Percentiles rank a stretch among this genome's conserved stretches.
Evolutionary conservation across 2,797 vertebrate species (phyloP).

Genomic region (Epinephelus malabaricus): DNA sequence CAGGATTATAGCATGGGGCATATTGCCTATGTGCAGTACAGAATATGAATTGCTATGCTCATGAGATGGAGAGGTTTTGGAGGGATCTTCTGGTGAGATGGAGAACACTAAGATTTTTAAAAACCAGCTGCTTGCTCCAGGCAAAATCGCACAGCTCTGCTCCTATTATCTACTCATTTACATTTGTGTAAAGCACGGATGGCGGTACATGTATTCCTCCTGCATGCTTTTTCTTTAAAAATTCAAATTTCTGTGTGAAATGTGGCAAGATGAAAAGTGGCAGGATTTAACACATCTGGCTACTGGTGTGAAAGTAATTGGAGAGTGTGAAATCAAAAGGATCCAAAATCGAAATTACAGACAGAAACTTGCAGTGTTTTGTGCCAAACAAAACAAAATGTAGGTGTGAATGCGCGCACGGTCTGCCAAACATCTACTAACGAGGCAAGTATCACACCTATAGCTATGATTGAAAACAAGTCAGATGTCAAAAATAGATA

Average conservation of each 20-base stretch:
- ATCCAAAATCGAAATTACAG: conserved; percentile 6
- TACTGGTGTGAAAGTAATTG: conserved; percentile 20
- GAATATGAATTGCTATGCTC: conserved; percentile 12
- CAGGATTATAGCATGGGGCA: background rate
- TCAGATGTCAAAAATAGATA: background rate
- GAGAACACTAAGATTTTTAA: background rate
- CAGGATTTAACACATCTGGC: conserved; percentile 32
- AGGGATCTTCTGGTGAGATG: background rate
- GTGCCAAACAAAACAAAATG: background rate
- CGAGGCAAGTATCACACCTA: background rate
- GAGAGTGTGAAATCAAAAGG: conserved; percentile 18
- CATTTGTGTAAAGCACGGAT: background rate
- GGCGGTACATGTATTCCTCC: background rate
- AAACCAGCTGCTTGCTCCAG: background rate
- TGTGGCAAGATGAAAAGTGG: background rate
- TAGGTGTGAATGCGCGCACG: background rate
- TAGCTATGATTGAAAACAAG: background rate
- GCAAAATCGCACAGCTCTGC: background rate
- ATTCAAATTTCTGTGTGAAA: background rate
- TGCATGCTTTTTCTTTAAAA: background rate
- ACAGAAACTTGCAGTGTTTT: background rate
- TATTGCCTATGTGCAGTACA: background rate
- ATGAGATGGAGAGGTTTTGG: background rate
- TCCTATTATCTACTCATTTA: background rate
- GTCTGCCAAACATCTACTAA: background rate